Conservation (phyloP, 2,888 invertebrate genomes). For the Didymodactylos carnosus region DNA sequence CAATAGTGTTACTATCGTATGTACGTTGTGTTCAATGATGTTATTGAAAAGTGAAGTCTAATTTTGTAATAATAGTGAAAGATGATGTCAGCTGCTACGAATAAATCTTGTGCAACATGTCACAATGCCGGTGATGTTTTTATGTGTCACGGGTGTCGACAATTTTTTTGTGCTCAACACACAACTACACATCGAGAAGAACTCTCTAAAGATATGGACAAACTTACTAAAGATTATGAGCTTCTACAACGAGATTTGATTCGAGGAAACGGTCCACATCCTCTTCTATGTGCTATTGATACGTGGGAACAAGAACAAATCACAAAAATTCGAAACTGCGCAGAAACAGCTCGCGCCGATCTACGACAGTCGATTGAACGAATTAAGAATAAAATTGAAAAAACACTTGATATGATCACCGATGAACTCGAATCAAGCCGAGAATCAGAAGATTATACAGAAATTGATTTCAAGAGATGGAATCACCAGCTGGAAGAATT, state of each 20-base stretch:
- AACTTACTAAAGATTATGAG: not conserved
- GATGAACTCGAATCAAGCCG: not conserved
- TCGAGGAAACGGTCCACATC: not conserved
- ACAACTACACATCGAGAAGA: not conserved
- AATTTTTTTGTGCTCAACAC: not conserved
- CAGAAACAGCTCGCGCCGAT: not conserved
- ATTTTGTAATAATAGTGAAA: too few species aligned
- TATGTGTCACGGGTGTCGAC: not conserved
- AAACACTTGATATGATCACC: not conserved
- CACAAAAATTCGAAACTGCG: not conserved
- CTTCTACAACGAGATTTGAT: not conserved
- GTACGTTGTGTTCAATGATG: too few species aligned
- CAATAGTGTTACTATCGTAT: too few species aligned
- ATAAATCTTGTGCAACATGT: not conserved
- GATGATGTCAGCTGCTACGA: too few species aligned
- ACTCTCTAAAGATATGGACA: not conserved
- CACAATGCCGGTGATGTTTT: not conserved
- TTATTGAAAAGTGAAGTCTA: too few species aligned
- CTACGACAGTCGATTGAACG: not conserved
- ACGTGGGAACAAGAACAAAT: not conserved
- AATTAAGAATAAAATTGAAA: not conserved
- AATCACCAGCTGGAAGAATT: not conserved
- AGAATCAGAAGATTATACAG: not conserved
- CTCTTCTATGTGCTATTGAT: not conserved
- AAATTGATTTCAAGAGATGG: not conserved